A percentile compares a stretch with the other conserved stretches of the same genome.
phyloP scores from a whole-genome alignment of 2,888 invertebrate genomes.

The Nemapogon koenigi region DNA sequence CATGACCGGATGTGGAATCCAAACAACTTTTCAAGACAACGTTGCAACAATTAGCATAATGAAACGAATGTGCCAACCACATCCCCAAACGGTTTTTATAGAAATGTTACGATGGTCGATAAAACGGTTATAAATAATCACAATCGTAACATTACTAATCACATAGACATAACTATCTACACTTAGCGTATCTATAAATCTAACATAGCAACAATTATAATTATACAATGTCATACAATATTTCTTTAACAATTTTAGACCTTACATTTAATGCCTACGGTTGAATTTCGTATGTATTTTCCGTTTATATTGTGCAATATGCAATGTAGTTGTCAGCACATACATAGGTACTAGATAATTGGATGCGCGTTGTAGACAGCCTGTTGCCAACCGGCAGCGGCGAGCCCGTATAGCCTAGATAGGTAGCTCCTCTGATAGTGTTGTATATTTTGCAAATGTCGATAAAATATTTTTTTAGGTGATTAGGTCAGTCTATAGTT shows the following conservation, averaged over 20 bases:
- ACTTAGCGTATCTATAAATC: no score
- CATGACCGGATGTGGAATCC: no score
- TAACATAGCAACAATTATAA: not conserved
- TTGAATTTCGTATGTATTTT: not conserved
- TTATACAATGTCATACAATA: not conserved
- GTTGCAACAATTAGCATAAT: no score
- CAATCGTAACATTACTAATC: no score
- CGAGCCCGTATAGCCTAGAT: conserved; percentile 7
- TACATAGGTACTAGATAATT: conserved; percentile 25
- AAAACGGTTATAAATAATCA: no score
- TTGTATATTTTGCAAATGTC: not conserved
- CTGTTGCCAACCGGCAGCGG: conserved; percentile 31
- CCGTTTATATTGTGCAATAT: conserved; percentile 1
- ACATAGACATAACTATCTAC: no score
- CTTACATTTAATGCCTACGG: conserved; percentile 1
- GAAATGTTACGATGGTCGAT: no score
- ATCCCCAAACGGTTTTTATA: no score
- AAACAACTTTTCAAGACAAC: no score
- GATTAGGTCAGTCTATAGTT: no score
- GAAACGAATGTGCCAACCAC: no score
- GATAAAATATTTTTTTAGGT: no score
- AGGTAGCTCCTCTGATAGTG: conserved; percentile 1
- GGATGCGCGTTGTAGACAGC: conserved; percentile 31
- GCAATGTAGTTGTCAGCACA: conserved; percentile 8
- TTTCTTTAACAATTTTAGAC: not conserved